phyloP scores from a whole-genome alignment of 2,797 vertebrate genomes.

The Eulemur mongoz region DNA sequence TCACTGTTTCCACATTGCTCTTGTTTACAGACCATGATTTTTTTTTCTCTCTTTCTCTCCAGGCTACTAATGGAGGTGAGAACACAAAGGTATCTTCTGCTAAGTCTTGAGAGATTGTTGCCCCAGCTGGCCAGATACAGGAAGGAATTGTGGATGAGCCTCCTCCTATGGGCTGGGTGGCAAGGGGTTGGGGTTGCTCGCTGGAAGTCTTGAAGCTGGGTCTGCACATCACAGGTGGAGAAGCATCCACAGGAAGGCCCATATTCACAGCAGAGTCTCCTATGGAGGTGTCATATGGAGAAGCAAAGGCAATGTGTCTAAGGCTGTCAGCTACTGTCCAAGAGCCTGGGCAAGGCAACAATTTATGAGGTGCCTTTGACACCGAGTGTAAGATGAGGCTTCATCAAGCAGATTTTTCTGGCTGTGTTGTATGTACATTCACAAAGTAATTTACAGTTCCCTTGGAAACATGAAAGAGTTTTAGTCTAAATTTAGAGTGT shows the following conservation, averaged over 20 bases:
- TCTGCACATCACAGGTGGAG: neutral
- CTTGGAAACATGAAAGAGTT: conserved; percentile 80
- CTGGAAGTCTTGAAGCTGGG: neutral
- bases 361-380: conserved; percentile 53
- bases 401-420: conserved; percentile 42
- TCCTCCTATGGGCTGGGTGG: no score
- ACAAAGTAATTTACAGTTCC: conserved; percentile 79
- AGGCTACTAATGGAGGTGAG: neutral
- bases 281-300: neutral
- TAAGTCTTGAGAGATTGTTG: neutral
- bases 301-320: conserved; percentile 24
- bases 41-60: neutral
- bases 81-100: neutral
- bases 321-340: conserved; percentile 47
- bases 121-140: neutral
- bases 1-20: neutral
- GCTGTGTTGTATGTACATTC: conserved; percentile 66
- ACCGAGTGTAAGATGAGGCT: neutral
- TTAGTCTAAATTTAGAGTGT: conserved; percentile 77
- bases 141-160: neutral
- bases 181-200: neutral
- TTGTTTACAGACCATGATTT: neutral
- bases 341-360: conserved; percentile 28
- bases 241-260: neutral
- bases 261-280: neutral